A percentile compares a stretch with the other conserved stretches of the same genome.
Evolutionary conservation across 1,140 invertebrate genomes (phyloP).

Genomic region (Lithobius niger): DNA sequence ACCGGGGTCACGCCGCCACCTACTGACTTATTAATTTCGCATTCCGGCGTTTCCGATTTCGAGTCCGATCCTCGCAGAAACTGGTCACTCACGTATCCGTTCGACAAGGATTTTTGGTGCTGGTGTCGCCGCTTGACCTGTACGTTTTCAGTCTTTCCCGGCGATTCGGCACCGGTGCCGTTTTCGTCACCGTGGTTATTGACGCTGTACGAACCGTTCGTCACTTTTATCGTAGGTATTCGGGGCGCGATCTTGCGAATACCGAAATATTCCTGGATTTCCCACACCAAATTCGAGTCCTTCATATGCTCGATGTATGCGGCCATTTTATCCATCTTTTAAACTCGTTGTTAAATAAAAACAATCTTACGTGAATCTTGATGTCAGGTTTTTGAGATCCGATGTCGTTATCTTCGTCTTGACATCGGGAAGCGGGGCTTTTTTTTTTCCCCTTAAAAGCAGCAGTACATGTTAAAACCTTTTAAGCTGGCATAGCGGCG

Average conservation of each 20-base stretch:
- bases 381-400: too few species aligned
- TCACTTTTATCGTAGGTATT: background rate
- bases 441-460: too few species aligned
- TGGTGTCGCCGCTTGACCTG: constrained; percentile 4
- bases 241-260: constrained; percentile 23
- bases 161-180: background rate
- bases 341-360: too few species aligned
- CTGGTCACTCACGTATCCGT: background rate
- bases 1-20: background rate
- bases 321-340: too few species aligned
- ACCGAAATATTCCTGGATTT: constrained; percentile 57
- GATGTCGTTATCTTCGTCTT: too few species aligned
- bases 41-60: too few species aligned
- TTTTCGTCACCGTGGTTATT: constrained; percentile 19
- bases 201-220: background rate
- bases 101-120: background rate
- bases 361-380: too few species aligned
- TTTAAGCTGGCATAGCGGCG: too few species aligned
- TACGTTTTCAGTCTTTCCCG: background rate
- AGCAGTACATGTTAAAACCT: too few species aligned
- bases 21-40: too few species aligned
- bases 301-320: constrained; percentile 43
- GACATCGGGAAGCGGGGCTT: too few species aligned
- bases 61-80: too few species aligned
- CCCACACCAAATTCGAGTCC: constrained; percentile 49